These are phyloP conservation scores for Merodon equestris DNA, from an alignment of 2,888 invertebrate species.

Conservation along the genomic window DNA sequence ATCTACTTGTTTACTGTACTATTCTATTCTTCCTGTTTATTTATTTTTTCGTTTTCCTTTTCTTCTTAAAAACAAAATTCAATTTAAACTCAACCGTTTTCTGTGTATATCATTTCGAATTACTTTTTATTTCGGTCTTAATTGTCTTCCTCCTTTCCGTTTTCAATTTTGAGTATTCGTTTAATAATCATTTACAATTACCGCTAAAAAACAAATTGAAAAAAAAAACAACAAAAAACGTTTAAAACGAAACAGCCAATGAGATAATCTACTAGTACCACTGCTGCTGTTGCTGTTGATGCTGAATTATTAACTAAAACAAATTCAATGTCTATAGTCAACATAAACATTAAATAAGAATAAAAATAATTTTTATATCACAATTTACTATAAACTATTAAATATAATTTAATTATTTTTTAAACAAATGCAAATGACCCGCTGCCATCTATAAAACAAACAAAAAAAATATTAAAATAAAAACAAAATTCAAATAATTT, in stretches of 20 bases:
- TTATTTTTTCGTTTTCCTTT: background rate
- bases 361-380: constrained; percentile 54
- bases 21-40: constrained; percentile 44
- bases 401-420: too few species aligned
- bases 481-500: background rate
- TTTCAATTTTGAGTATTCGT: background rate
- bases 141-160: constrained; percentile 19
- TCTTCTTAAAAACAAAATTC: constrained; percentile 4
- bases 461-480: constrained; percentile 39
- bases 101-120: too few species aligned
- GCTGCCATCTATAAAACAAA: constrained; percentile 67
- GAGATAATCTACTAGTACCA: constrained; percentile 78
- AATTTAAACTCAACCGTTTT: too few species aligned
- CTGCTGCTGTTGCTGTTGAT: constrained; percentile 76
- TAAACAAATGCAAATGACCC: constrained; percentile 44
- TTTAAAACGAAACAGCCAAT: constrained; percentile 77
- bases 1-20: constrained; percentile 36
- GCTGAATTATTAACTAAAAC: constrained; percentile 59
- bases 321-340: constrained; percentile 62
- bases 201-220: constrained; percentile 68
- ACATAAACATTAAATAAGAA: constrained; percentile 39
- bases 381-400: constrained; percentile 32
- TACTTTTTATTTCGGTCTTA: too few species aligned
- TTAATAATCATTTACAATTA: constrained; percentile 35
- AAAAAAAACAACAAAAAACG: too few species aligned